Evolutionary conservation across 2,797 vertebrate species (phyloP), one percentile per base, ranked within the genome.

Genomic region (Chrosomus eos): DNA sequence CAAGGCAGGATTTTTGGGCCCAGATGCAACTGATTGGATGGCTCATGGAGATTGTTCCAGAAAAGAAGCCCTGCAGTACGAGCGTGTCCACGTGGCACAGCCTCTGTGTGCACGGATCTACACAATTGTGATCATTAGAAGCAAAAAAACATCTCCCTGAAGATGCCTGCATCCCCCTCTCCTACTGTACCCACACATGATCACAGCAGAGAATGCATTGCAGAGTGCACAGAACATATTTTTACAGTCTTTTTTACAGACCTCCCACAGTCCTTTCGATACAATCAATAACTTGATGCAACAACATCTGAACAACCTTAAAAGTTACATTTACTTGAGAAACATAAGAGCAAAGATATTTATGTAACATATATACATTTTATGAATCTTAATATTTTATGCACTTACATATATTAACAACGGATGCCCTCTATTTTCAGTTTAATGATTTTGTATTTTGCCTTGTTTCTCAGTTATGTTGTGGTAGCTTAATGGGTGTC

Each of bases 81-180:
- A 26, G 40, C 38, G 40, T 66, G 73, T 81, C 55, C 67, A 43
- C 51, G 60, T 71, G 60, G 76, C n/a, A 71, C 31, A 40, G 62
- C 26, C 16, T 84, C 31, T 80, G 53, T 74, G 19, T 36, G 55
- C 51, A 70, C n/a, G 26, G 82, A 91, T 89, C 84, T 90, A 88
- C 70, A 88, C 13, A 84, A 81, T 87, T 82, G 89, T 72, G 81
- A 88, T 81, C 74, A 68, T 55, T 28, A 87, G 67, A 77, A 80
- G 77, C 53, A 53, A 48, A 36, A 51, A 73, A 38, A 11, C 1
- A 76, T 5, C 62, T 76, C 45, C 72, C 33, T 66, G 33, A 53
- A 67, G 31, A 28, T 40, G 51, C 36, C 62, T 85, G 67, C 66
- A 80, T 75, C 82, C 79, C 74, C 68, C 74, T 79, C 73, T 68